Evolutionary conservation across 2,113 vertebrate genomes (phyloP).

Genomic region (Amia ocellicauda): DNA sequence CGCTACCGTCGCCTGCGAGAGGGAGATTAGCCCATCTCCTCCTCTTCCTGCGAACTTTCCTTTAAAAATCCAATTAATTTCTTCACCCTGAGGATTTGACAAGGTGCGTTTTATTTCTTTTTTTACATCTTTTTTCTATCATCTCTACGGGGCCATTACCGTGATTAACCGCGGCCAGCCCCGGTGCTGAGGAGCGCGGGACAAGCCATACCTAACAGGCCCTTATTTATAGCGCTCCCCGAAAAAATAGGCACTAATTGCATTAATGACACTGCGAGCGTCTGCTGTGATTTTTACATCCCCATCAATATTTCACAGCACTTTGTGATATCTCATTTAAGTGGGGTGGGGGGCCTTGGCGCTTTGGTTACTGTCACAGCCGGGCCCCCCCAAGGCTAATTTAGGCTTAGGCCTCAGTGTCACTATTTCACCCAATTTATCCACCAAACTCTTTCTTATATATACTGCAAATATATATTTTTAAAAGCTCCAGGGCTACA

Average conservation of each 20-base stretch:
- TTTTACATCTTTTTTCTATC: no score
- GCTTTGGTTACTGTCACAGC: no score
- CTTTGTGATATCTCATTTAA: no score
- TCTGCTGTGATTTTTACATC: slow-evolving; percentile 1
- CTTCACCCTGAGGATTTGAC: slow-evolving; percentile 39
- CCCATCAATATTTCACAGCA: slow-evolving; percentile 11
- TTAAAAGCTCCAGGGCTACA: no score
- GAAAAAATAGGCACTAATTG: slow-evolving; percentile 19
- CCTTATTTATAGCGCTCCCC: slow-evolving; percentile 19
- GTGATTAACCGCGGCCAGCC: slow-evolving; percentile 21
- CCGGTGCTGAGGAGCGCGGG: slow-evolving; percentile 9
- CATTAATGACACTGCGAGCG: neutral
- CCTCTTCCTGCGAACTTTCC: slow-evolving; percentile 38
- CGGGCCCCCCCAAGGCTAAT: no score
- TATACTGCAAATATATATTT: no score
- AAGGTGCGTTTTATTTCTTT: slow-evolving; percentile 24
- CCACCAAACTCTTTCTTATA: no score
- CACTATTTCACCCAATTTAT: no score
- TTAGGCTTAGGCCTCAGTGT: no score
- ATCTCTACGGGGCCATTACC: slow-evolving; percentile 14
- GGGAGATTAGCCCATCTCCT: slow-evolving; percentile 31
- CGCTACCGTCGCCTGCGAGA: slow-evolving; percentile 37
- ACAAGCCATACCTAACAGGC: neutral
- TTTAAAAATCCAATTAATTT: slow-evolving; percentile 42
- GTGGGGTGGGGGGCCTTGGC: no score